Percentiles rank a stretch among this genome's conserved stretches.
phyloP scores from a whole-genome alignment of 2,888 invertebrate genomes.

The Calliphora vomitoria region DNA sequence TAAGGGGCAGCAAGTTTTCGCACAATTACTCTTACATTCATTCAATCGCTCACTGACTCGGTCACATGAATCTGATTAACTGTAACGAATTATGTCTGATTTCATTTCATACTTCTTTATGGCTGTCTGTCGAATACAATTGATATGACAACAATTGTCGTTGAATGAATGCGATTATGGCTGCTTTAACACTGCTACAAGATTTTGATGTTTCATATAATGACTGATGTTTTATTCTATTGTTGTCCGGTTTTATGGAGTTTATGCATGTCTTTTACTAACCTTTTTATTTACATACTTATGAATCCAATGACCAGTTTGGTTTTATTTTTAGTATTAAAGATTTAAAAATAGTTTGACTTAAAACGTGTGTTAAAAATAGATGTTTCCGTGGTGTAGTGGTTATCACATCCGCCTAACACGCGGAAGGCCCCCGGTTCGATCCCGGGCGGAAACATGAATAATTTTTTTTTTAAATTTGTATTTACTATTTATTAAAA shows the following conservation, averaged over 20 bases:
- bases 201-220: neutral
- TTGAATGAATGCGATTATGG: neutral
- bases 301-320: neutral
- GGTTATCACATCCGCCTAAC: conserved; percentile 85
- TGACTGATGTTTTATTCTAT: conserved; percentile 27
- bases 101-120: conserved; percentile 29
- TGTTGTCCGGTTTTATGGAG: conserved; percentile 23
- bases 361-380: neutral
- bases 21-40: conserved; percentile 25
- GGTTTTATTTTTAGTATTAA: neutral
- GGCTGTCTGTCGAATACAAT: conserved; percentile 23
- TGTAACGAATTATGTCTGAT: conserved; percentile 50
- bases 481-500: too few species aligned
- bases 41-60: conserved; percentile 7
- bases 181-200: neutral
- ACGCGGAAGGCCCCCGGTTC: conserved; percentile 86
- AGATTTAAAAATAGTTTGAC: neutral
- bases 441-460: conserved; percentile 84
- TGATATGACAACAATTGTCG: conserved; percentile 36
- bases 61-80: conserved; percentile 37
- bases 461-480: neutral
- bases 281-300: neutral
- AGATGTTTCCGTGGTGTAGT: conserved; percentile 84
- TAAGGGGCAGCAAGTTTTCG: neutral
- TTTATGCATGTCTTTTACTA: conserved; percentile 3